Evolutionary conservation across 2,113 vertebrate genomes (phyloP).

Genomic region (Cololabis saira): DNA sequence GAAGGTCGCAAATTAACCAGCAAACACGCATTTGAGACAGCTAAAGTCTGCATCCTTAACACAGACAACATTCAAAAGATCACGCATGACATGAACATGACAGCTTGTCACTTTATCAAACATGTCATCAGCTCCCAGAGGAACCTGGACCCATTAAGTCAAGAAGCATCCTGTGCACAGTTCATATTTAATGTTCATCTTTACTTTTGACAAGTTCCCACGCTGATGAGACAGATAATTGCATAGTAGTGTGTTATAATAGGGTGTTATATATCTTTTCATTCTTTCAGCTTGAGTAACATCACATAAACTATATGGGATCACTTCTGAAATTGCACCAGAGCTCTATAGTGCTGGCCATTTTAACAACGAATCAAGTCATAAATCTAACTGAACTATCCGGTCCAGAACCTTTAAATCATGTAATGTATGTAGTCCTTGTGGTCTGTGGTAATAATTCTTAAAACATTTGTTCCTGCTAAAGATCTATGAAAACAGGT

Average conservation of each 20-base stretch:
- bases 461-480: not conserved
- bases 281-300: conserved; percentile 4
- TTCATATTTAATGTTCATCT: conserved; percentile 18
- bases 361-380: conserved; percentile 13
- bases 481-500: not conserved
- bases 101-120: conserved; percentile 7
- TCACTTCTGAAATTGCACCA: not conserved
- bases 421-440: not conserved
- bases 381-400: not conserved
- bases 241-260: not conserved
- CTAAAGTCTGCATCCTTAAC: not conserved
- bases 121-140: not conserved
- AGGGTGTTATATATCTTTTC: conserved; percentile 1
- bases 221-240: conserved; percentile 1
- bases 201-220: conserved; percentile 4
- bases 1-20: not conserved
- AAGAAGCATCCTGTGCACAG: not conserved
- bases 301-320: not conserved
- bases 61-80: conserved; percentile 2
- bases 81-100: not conserved
- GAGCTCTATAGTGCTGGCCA: not conserved
- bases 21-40: not conserved
- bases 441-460: not conserved
- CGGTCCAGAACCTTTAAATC: not conserved
- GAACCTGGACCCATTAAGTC: not conserved